These are phyloP conservation scores for Zoanthus solanderi DNA, from an alignment of 92 coral and sea anemone species.

Conservation along the genomic window DNA sequence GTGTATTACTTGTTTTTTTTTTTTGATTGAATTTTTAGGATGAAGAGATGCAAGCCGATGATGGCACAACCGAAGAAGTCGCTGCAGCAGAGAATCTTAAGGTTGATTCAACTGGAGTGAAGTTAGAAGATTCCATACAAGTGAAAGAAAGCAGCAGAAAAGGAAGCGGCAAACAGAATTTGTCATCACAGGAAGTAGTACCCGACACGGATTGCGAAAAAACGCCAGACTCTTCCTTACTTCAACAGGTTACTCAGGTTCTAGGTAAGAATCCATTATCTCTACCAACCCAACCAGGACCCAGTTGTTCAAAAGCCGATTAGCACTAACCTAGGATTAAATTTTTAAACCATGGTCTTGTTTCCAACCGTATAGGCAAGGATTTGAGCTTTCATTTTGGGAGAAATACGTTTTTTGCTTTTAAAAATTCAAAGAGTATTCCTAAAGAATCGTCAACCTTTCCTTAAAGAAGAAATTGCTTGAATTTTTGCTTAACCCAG, in stretches of 20 bases:
- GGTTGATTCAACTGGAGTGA: slow-evolving; percentile 45
- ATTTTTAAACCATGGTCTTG: too few species aligned
- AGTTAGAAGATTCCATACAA: slow-evolving; percentile 56
- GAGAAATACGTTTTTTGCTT: too few species aligned
- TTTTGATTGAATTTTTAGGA: not conserved
- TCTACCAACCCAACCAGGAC: not conserved
- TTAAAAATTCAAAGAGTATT: too few species aligned
- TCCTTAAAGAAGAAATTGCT: too few species aligned
- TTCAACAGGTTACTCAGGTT: slow-evolving; percentile 90
- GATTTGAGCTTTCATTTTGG: too few species aligned
- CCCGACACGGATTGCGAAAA: slow-evolving; percentile 46
- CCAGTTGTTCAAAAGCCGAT: too few species aligned
- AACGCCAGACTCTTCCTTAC: slow-evolving; percentile 71
- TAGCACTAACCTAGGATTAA: too few species aligned
- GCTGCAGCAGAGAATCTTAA: slow-evolving; percentile 30
- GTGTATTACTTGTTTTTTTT: not conserved
- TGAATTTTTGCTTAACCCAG: too few species aligned
- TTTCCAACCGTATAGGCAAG: too few species aligned
- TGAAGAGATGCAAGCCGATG: slow-evolving; percentile 21
- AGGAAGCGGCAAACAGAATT: slow-evolving; percentile 21
- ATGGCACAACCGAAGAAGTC: slow-evolving; percentile 16
- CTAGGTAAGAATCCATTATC: slow-evolving; percentile 44
- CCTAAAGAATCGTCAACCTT: too few species aligned
- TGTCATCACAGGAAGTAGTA: slow-evolving; percentile 21
- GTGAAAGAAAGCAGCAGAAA: slow-evolving; percentile 20